phyloP scores from a whole-genome alignment of 1,140 invertebrate species.

The Drosophila mayri region DNA sequence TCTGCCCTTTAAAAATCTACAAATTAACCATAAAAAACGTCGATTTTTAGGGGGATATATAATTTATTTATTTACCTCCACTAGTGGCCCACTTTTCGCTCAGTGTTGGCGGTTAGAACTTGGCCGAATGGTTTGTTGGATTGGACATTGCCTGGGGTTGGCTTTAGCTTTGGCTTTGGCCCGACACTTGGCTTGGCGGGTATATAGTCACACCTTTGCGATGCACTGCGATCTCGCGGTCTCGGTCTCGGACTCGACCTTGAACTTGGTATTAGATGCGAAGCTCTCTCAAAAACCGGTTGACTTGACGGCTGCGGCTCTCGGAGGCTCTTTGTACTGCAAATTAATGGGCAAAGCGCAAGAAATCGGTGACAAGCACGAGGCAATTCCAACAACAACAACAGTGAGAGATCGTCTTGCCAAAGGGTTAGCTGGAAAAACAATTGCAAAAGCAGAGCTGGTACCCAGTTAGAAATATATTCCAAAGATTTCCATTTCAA shows the following conservation, averaged over 20 bases:
- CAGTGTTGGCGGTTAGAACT: constrained; percentile 29
- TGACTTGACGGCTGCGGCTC: constrained; percentile 20
- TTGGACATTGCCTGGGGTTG: constrained; percentile 12
- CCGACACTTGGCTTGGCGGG: constrained; percentile 2
- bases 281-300: constrained; percentile 70
- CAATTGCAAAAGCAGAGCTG: constrained; percentile 20
- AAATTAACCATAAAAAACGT: not conserved
- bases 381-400: constrained; percentile 33
- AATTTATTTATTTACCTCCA: not conserved
- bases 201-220: constrained; percentile 66
- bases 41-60: not conserved
- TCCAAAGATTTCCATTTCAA: constrained; percentile 54
- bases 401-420: constrained; percentile 16
- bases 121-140: constrained; percentile 16
- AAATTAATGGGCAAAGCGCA: constrained; percentile 64
- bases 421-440: constrained; percentile 43
- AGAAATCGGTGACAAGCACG: constrained; percentile 68
- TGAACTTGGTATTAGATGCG: constrained; percentile 80
- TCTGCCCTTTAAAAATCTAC: not conserved
- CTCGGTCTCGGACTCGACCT: constrained; percentile 60
- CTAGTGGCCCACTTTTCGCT: not conserved
- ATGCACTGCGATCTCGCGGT: constrained; percentile 54
- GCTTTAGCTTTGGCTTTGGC: constrained; percentile 24
- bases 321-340: constrained; percentile 54
- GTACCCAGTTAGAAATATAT: constrained; percentile 27